Conservation (phyloP, 2,113 vertebrate species). For the Brienomyrus brachyistius region DNA sequence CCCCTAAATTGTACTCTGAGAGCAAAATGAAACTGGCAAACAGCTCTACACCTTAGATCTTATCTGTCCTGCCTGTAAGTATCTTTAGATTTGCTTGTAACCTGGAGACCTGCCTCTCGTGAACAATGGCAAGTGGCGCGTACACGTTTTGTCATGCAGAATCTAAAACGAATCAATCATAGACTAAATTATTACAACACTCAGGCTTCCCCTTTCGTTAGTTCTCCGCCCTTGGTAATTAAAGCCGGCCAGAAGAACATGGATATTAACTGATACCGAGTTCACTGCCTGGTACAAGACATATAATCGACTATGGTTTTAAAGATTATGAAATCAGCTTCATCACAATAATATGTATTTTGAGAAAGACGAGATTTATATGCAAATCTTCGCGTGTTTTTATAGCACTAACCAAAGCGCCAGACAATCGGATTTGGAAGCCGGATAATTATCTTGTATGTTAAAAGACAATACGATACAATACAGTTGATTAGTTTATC, state of each 20-base stretch:
- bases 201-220: background rate
- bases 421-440: background rate
- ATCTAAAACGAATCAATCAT: background rate
- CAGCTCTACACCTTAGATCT: background rate
- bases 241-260: background rate
- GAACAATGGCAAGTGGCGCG: background rate
- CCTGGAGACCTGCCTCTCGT: background rate
- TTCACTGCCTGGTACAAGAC: background rate
- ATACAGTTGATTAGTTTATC: background rate
- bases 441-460: background rate
- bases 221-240: background rate
- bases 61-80: background rate
- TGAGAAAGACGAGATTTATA: background rate
- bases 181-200: background rate
- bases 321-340: background rate
- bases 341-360: background rate
- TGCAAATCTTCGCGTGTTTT: background rate
- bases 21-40: background rate
- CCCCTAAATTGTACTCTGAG: background rate
- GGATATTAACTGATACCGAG: background rate
- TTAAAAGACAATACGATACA: background rate
- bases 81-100: background rate
- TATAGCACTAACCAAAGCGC: background rate
- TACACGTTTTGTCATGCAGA: background rate
- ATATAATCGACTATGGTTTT: background rate